phyloP scores from a whole-genome alignment of 2,888 invertebrate genomes.

The Cremastinae sp. region DNA sequence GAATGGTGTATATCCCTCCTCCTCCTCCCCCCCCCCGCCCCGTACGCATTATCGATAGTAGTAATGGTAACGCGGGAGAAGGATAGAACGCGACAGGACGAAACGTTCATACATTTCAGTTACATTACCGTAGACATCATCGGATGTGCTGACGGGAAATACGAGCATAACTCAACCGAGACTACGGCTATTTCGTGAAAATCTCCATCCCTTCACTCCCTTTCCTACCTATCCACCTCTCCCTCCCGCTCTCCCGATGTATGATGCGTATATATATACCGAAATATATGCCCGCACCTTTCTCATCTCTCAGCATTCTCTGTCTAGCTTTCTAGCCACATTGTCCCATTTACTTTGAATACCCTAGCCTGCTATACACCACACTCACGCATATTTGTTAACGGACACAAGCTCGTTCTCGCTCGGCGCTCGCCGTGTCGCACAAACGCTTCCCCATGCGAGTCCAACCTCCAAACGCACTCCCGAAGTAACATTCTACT shows the following conservation, averaged over 20 bases:
- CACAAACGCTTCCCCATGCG: conserved; percentile 24
- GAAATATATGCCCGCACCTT: conserved; percentile 23
- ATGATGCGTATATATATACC: conserved; percentile 59
- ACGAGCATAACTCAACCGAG: conserved; percentile 79
- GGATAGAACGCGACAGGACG: conserved; percentile 68
- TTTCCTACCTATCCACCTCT: conserved; percentile 58
- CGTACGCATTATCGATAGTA: conserved; percentile 20
- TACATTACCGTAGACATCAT: conserved; percentile 79
- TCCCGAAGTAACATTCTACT: conserved; percentile 66
- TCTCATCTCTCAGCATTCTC: conserved; percentile 46
- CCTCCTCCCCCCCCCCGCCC: too few species aligned
- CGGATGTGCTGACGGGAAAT: conserved; percentile 80
- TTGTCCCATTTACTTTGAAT: conserved; percentile 38
- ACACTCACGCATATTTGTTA: neutral
- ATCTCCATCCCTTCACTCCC: conserved; percentile 64
- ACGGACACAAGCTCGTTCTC: conserved; percentile 35
- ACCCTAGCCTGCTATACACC: too few species aligned
- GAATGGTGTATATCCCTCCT: conserved; percentile 12
- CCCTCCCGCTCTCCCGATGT: conserved; percentile 57
- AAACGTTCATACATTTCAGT: conserved; percentile 79
- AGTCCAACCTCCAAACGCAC: conserved; percentile 53
- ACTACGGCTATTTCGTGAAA: conserved; percentile 76
- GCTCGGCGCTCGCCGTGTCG: conserved; percentile 37
- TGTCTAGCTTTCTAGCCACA: conserved; percentile 55
- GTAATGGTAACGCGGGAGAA: conserved; percentile 33